phyloP scores from a whole-genome alignment of 2,113 vertebrate genomes.

The Gallinago jamesoni region DNA sequence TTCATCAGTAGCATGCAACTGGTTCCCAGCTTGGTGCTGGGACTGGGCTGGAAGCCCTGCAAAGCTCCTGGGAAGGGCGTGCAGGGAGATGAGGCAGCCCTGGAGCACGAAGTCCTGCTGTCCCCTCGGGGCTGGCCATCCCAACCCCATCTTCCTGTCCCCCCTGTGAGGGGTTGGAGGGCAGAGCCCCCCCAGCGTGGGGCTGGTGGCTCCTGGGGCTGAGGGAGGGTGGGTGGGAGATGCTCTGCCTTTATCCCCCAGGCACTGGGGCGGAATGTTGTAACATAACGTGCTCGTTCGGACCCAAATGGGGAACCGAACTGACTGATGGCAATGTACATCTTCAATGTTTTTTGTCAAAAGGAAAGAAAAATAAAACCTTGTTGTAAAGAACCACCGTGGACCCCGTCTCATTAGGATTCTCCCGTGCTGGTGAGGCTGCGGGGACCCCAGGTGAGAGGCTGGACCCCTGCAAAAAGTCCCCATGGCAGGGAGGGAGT shows the following conservation, averaged over 20 bases:
- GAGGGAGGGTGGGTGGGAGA: neutral
- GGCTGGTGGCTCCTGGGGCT: neutral
- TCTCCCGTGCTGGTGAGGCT: accelerated
- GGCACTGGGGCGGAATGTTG: slow-evolving; percentile 46
- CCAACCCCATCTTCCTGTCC: neutral
- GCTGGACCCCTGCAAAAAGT: neutral
- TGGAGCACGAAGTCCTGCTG: neutral
- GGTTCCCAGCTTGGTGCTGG: neutral
- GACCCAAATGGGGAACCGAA: slow-evolving; percentile 57
- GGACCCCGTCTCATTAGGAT: neutral
- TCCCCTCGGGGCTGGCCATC: neutral
- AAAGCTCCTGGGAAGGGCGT: neutral
- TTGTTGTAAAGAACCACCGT: slow-evolving; percentile 73
- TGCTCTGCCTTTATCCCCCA: slow-evolving; percentile 19
- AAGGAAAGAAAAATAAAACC: slow-evolving; percentile 75
- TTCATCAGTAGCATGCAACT: neutral
- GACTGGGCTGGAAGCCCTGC: neutral
- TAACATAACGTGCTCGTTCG: slow-evolving; percentile 66
- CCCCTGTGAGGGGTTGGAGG: neutral
- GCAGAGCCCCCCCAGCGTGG: neutral
- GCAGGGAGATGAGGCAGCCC: neutral
- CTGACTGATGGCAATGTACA: slow-evolving; percentile 31
- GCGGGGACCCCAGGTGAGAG: accelerated
- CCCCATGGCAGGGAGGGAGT: neutral
- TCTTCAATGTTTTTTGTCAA: slow-evolving; percentile 72